Percentiles rank a stretch among this genome's conserved stretches.
These are phyloP conservation scores for Ditula angustiorana DNA, from an alignment of 2,888 invertebrate genomes.

Conservation along the genomic window DNA sequence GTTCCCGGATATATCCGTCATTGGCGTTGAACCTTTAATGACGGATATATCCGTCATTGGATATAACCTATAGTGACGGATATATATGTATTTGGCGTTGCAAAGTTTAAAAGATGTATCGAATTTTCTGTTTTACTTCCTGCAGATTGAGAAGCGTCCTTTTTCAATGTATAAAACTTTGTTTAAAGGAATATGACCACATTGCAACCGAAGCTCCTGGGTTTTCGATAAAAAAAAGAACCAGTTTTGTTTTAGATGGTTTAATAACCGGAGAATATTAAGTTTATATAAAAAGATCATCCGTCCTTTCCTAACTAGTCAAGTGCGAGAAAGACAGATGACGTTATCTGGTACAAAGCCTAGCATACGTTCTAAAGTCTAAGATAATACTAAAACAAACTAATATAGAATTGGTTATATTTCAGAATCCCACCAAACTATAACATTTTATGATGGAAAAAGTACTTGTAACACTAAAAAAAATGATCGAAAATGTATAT, in stretches of 20 bases:
- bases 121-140: no score
- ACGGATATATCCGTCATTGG: no score
- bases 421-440: slow-evolving; percentile 28
- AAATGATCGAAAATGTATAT: slow-evolving; percentile 65
- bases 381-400: not conserved
- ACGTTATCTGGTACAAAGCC: not conserved
- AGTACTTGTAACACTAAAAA: slow-evolving; percentile 35
- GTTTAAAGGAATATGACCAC: no score
- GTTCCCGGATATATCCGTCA: no score
- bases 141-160: no score
- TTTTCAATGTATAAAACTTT: no score
- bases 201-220: not conserved
- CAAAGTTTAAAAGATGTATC: no score
- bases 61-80: no score
- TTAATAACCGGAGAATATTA: not conserved
- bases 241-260: not conserved
- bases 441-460: slow-evolving; percentile 10
- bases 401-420: slow-evolving; percentile 11
- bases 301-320: slow-evolving; percentile 2
- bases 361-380: slow-evolving; percentile 1
- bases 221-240: not conserved
- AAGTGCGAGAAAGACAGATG: slow-evolving; percentile 1
- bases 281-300: not conserved
- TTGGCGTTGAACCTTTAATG: no score
- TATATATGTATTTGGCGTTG: no score